A percentile compares a stretch with the other conserved stretches of the same genome.
phyloP scores from a whole-genome alignment of 2,888 invertebrate genomes.

The Lasius platythorax region DNA sequence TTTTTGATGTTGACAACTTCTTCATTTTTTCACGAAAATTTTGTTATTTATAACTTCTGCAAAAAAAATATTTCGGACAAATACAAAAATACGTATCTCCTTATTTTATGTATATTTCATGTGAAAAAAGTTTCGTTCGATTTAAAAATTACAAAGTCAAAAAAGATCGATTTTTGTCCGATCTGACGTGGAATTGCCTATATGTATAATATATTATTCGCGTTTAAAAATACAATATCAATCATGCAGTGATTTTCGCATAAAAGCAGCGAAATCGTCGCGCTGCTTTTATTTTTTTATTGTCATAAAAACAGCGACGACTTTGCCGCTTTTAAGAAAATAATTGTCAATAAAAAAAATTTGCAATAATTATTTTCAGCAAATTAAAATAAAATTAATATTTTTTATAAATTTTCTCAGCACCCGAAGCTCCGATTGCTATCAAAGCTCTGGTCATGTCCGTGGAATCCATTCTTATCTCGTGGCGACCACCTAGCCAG shows the following conservation, averaged over 20 bases:
- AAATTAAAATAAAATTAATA: background rate
- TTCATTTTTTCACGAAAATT: too few species aligned
- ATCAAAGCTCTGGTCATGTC: slow-evolving; percentile 98
- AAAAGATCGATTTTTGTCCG: too few species aligned
- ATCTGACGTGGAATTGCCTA: too few species aligned
- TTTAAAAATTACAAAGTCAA: too few species aligned
- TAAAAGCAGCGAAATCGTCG: too few species aligned
- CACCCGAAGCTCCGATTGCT: slow-evolving; percentile 96
- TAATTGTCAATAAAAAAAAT: background rate
- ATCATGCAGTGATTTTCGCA: background rate
- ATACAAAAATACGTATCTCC: too few species aligned
- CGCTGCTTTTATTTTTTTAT: background rate
- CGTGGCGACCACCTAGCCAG: slow-evolving; percentile 97
- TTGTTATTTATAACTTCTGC: too few species aligned
- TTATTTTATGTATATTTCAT: too few species aligned
- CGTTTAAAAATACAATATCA: background rate
- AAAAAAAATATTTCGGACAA: too few species aligned
- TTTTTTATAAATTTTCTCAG: slow-evolving; percentile 86
- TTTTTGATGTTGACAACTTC: too few species aligned
- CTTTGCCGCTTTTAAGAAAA: background rate
- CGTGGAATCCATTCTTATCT: slow-evolving; percentile 95
- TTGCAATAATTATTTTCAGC: background rate
- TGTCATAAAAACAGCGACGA: background rate
- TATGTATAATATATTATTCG: background rate
- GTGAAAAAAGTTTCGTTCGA: too few species aligned